A percentile compares a stretch with the other conserved stretches of the same genome.
These are phyloP conservation scores for Drosophila ohnishii DNA, from an alignment of 1,140 invertebrate genomes.

Conservation along the genomic window DNA sequence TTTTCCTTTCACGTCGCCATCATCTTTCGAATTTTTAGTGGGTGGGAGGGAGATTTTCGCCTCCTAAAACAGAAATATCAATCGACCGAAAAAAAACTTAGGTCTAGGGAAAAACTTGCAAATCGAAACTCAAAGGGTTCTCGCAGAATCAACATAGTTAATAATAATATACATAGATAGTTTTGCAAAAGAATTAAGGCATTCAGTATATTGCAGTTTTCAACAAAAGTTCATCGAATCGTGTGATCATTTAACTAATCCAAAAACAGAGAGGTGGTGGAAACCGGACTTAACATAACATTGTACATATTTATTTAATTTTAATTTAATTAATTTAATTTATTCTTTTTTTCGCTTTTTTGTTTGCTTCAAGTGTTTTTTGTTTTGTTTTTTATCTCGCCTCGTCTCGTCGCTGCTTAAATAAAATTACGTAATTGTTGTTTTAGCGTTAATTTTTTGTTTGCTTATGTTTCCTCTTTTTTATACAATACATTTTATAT, in stretches of 20 bases:
- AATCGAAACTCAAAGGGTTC: conserved; percentile 29
- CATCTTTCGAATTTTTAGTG: conserved; percentile 20
- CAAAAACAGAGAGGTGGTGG: conserved; percentile 36
- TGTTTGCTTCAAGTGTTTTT: conserved; percentile 8
- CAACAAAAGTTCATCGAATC: conserved; percentile 50
- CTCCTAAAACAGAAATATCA: conserved; percentile 72
- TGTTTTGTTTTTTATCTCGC: neutral
- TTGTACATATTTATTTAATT: conserved; percentile 52
- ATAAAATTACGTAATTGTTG: conserved; percentile 76
- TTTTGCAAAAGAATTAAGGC: conserved; percentile 65
- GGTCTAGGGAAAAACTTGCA: conserved; percentile 34
- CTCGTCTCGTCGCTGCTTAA: conserved; percentile 54
- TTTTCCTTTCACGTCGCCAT: conserved; percentile 27
- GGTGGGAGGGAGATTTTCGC: conserved; percentile 24
- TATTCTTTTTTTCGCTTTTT: conserved; percentile 13
- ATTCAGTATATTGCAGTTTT: conserved; percentile 66
- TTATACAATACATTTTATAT: conserved; percentile 74
- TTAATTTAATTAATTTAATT: conserved; percentile 60
- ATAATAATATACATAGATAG: conserved; percentile 18
- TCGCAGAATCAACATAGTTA: conserved; percentile 58
- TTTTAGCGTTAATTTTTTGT: conserved; percentile 63
- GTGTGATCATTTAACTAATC: conserved; percentile 30
- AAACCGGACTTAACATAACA: conserved; percentile 60
- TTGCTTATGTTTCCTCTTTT: conserved; percentile 52
- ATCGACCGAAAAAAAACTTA: conserved; percentile 49